These are phyloP conservation scores for Idaea aversata DNA, from an alignment of 2,888 invertebrate genomes.

Conservation along the genomic window DNA sequence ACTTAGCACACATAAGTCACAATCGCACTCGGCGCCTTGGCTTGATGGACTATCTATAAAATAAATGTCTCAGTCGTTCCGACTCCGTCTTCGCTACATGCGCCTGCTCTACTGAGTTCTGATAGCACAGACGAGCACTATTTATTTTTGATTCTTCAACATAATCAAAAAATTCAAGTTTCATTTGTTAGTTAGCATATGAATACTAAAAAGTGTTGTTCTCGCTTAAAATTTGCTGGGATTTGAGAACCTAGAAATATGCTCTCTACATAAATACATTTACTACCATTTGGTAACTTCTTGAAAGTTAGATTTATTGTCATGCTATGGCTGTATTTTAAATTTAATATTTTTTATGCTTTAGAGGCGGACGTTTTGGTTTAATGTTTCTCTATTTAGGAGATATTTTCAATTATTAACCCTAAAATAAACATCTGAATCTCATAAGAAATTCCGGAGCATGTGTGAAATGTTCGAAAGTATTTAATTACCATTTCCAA, in stretches of 20 bases:
- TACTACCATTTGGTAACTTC: neutral
- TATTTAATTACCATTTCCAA: neutral
- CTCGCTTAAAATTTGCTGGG: too few relatives aligned
- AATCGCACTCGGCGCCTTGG: slow-evolving; percentile 54
- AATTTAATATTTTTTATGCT: neutral
- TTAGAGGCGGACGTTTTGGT: neutral
- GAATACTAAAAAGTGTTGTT: too few relatives aligned
- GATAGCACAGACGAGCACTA: neutral
- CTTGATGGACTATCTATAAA: slow-evolving; percentile 47
- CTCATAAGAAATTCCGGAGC: neutral
- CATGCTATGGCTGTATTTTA: neutral
- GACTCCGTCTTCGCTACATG: neutral
- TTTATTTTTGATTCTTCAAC: neutral
- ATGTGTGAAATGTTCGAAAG: neutral
- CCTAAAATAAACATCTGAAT: neutral
- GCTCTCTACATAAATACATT: too few relatives aligned
- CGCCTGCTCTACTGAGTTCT: neutral
- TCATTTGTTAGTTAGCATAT: too few relatives aligned
- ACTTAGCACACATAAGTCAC: slow-evolving; percentile 57
- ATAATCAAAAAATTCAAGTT: neutral
- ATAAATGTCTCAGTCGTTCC: slow-evolving; percentile 38
- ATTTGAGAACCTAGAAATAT: too few relatives aligned
- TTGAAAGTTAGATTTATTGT: neutral
- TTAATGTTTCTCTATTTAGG: neutral
- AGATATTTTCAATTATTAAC: neutral